Percentiles rank a stretch among this genome's conserved stretches.
Conservation (phyloP, 2,797 vertebrate genomes). For the Hemibagrus guttatus region DNA sequence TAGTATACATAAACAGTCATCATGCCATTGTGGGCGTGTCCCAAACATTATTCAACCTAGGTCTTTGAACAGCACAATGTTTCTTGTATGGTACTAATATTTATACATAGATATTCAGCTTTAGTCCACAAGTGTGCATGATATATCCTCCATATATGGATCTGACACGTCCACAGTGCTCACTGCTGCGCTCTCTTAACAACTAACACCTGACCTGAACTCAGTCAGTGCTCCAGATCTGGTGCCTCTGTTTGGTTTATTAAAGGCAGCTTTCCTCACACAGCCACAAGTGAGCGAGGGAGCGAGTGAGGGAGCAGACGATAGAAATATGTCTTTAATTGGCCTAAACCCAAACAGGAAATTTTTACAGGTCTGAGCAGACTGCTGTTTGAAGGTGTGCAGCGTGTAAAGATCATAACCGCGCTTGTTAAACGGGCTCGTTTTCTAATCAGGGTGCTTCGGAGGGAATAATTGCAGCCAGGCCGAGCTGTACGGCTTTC, state of each 20-base stretch:
- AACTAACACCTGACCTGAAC: background rate
- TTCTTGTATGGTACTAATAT: background rate
- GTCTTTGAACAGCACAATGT: background rate
- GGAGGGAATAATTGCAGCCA: conserved; percentile 23
- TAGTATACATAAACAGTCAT: background rate
- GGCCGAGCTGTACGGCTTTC: background rate
- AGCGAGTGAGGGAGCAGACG: background rate
- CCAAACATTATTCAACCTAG: background rate
- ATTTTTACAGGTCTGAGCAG: conserved; percentile 55
- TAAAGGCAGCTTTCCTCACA: background rate
- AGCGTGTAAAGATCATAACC: conserved; percentile 67
- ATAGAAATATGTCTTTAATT: conserved; percentile 39
- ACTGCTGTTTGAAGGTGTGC: conserved; percentile 60
- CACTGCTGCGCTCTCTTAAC: background rate
- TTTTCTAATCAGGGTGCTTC: conserved; percentile 49
- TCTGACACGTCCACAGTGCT: background rate
- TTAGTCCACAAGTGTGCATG: background rate
- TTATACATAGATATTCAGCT: background rate
- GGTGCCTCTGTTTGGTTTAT: background rate
- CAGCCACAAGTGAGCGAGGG: background rate
- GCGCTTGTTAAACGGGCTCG: conserved; percentile 61
- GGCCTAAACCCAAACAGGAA: conserved; percentile 63
- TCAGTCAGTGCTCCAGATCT: background rate
- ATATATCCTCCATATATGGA: background rate
- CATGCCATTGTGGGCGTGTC: background rate